Conservation (phyloP, 2,888 invertebrate species). For the Meta bourneti region DNA sequence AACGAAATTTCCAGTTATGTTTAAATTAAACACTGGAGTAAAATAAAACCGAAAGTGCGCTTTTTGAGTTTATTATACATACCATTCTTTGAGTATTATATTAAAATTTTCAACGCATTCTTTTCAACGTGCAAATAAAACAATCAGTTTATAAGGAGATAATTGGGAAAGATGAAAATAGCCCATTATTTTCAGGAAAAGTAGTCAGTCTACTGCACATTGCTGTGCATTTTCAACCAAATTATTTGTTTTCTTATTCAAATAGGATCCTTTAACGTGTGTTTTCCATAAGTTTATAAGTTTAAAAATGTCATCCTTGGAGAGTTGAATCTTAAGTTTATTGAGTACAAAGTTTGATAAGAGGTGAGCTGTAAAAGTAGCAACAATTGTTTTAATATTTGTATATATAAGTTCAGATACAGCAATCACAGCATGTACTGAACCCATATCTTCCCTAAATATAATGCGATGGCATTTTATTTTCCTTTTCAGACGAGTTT, state of each 20-base stretch:
- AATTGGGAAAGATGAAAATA: constrained; percentile 3
- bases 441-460: too few species aligned
- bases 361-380: too few species aligned
- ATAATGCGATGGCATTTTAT: too few species aligned
- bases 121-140: constrained; percentile 4
- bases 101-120: not conserved
- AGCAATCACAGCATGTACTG: too few species aligned
- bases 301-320: too few species aligned
- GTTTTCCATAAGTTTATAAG: too few species aligned
- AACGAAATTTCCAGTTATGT: not conserved
- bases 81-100: not conserved
- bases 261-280: not conserved
- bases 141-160: not conserved
- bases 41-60: not conserved
- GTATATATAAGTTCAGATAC: too few species aligned
- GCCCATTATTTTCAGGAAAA: not conserved
- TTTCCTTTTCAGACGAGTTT: too few species aligned
- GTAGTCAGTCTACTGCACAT: not conserved
- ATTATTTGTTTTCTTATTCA: not conserved
- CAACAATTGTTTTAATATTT: too few species aligned
- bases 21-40: constrained; percentile 4
- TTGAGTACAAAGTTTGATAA: too few species aligned
- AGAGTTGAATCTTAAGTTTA: too few species aligned
- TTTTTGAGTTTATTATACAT: not conserved
- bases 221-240: not conserved